Percentiles rank a stretch among this genome's conserved stretches.
These are phyloP conservation scores for Drymonia ruficornis DNA, from an alignment of 2,888 invertebrate species.

Conservation along the genomic window DNA sequence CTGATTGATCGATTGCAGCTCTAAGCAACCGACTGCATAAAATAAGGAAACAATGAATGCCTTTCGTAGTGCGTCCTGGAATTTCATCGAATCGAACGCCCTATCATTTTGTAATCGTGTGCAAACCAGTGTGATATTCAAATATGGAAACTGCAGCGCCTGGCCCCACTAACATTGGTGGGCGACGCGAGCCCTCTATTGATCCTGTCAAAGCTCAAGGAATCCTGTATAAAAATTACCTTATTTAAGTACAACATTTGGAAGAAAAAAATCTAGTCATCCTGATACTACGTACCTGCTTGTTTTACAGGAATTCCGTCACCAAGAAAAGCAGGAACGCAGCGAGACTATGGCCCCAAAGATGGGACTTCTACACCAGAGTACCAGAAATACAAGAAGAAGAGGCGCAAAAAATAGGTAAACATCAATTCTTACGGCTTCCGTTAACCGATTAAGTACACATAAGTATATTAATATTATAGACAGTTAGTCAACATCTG, in stretches of 20 bases:
- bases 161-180: slow-evolving; percentile 50
- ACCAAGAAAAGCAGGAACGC: slow-evolving; percentile 64
- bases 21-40: slow-evolving; percentile 36
- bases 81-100: not conserved
- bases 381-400: slow-evolving; percentile 69
- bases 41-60: slow-evolving; percentile 11
- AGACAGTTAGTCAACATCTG: too few species aligned
- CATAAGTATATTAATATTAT: too few species aligned
- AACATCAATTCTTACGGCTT: not conserved
- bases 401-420: slow-evolving; percentile 70
- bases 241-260: not conserved
- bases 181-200: slow-evolving; percentile 63
- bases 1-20: slow-evolving; percentile 43
- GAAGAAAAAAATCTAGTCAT: not conserved
- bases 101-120: not conserved
- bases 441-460: too few species aligned
- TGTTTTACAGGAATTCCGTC: slow-evolving; percentile 55
- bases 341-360: slow-evolving; percentile 67
- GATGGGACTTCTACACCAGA: slow-evolving; percentile 70
- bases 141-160: slow-evolving; percentile 64
- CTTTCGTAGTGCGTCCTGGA: slow-evolving; percentile 1
- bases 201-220: slow-evolving; percentile 79
- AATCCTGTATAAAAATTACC: slow-evolving; percentile 60
- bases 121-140: not conserved
- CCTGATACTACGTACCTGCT: not conserved